phyloP scores from a whole-genome alignment of 2,113 vertebrate species.

The Eurypyga helias region DNA sequence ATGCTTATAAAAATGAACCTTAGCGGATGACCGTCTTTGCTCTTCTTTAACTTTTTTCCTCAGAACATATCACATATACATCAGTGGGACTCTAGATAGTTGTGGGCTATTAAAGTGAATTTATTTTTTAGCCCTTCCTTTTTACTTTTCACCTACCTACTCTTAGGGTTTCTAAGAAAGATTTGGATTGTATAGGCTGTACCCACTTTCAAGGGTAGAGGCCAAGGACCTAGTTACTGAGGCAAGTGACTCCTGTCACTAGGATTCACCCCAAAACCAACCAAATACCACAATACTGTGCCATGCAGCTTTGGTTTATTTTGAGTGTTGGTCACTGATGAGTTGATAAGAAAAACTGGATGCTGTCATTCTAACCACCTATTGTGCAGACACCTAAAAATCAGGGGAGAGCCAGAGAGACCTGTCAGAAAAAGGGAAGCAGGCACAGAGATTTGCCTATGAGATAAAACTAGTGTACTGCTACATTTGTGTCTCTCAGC shows the following conservation, averaged over 20 bases:
- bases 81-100: not conserved
- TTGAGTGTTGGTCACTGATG: not conserved
- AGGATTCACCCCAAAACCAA: not conserved
- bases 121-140: not conserved
- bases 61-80: not conserved
- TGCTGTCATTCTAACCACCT: not conserved
- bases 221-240: not conserved
- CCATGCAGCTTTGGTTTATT: fast-evolving
- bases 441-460: not conserved
- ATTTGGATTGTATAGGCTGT: not conserved
- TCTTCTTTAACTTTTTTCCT: not conserved
- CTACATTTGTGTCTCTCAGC: not conserved
- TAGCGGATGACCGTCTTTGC: not conserved
- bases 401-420: not conserved
- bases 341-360: not conserved
- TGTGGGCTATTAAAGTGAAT: not conserved
- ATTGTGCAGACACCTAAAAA: not conserved
- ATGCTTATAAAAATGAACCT: constrained; percentile 19
- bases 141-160: not conserved
- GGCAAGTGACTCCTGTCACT: not conserved
- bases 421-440: not conserved
- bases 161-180: not conserved
- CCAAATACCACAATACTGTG: not conserved
- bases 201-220: not conserved
- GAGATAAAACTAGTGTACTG: not conserved